Percentiles rank a stretch among this genome's conserved stretches.
Evolutionary conservation across 2,797 vertebrate genomes (phyloP).

Genomic region (Sebastes baramenuke): DNA sequence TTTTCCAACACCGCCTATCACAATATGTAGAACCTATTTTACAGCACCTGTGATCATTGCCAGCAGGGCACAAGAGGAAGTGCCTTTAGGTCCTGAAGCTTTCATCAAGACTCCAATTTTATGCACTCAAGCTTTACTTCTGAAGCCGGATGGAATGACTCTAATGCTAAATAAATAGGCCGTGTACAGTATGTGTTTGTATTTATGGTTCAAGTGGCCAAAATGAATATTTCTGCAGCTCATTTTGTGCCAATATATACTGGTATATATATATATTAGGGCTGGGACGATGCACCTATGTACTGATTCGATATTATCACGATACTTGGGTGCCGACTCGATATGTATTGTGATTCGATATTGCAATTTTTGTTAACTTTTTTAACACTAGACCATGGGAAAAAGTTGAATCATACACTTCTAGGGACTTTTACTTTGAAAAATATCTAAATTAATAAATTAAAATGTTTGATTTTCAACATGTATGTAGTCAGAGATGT

Average conservation of each 20-base stretch:
- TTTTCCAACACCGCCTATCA: conserved; percentile 38
- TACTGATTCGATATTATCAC: no score
- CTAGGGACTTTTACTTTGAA: no score
- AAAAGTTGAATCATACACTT: no score
- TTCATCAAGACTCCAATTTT: conserved; percentile 14
- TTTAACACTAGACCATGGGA: no score
- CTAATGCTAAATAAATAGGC: neutral
- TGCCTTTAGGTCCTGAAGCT: conserved; percentile 6
- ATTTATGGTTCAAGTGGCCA: neutral
- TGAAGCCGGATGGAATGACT: neutral
- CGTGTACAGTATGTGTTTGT: neutral
- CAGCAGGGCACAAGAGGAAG: neutral
- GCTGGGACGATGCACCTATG: no score
- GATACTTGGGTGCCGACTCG: no score
- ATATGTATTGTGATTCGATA: no score
- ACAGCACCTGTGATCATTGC: conserved; percentile 50
- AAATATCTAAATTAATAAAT: no score
- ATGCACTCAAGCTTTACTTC: neutral
- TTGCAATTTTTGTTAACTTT: no score
- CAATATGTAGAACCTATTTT: conserved; percentile 42
- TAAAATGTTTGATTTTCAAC: no score
- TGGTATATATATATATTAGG: neutral
- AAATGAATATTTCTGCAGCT: neutral
- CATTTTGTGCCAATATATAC: neutral
- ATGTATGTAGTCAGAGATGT: no score